A percentile compares a stretch with the other conserved stretches of the same genome.
Evolutionary conservation across 2,797 vertebrate genomes (phyloP).

Genomic region (Alexandromys oeconomus): DNA sequence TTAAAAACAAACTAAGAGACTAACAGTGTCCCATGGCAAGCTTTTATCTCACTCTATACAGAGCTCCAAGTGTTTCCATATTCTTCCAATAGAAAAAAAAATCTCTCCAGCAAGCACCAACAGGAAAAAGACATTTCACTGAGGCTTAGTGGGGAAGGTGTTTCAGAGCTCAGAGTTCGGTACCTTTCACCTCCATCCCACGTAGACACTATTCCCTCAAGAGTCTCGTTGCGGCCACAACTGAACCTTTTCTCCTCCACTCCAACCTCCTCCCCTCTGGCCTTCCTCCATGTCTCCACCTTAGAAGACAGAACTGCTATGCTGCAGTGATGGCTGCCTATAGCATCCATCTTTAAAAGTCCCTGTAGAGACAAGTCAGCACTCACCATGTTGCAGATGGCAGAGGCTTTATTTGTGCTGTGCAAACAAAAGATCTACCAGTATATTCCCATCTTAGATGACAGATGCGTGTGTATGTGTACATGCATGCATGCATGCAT

Average conservation of each 20-base stretch:
- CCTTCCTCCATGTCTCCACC: neutral
- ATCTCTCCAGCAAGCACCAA: neutral
- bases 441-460: neutral
- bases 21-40: neutral
- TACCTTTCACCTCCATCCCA: neutral
- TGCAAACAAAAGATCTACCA: neutral
- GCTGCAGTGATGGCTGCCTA: neutral
- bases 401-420: neutral
- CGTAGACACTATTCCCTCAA: neutral
- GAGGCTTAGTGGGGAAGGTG: neutral
- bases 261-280: neutral
- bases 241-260: neutral
- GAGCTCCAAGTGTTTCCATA: neutral
- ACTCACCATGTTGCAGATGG: too few species aligned
- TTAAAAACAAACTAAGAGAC: slow-evolving; percentile 37
- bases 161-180: neutral
- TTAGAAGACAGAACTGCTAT: neutral
- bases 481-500: neutral
- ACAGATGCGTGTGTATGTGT: neutral
- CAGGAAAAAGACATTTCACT: neutral
- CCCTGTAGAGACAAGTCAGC: neutral
- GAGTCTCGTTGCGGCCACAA: too few species aligned
- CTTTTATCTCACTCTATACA: neutral
- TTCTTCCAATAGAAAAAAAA: slow-evolving; percentile 22
- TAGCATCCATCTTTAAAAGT: neutral